These are phyloP conservation scores for Meleagris gallopavo DNA, from an alignment of 2,113 vertebrate genomes.

Conservation along the genomic window DNA sequence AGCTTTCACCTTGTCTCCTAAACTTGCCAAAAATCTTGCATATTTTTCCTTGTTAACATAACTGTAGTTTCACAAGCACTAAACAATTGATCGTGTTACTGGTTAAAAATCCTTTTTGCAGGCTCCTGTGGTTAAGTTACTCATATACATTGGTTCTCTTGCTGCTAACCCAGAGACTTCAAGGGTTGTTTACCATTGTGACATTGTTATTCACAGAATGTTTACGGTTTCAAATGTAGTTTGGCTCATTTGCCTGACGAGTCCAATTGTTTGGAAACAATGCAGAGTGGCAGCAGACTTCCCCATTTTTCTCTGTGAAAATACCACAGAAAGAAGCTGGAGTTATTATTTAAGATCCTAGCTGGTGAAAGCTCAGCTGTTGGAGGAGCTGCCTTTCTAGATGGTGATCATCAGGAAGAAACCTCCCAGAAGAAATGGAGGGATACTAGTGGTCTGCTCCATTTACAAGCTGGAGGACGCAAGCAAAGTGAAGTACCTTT, in stretches of 20 bases:
- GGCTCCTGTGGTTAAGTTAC: constrained; percentile 28
- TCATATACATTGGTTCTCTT: neutral
- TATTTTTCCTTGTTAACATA: constrained; percentile 14
- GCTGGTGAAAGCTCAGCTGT: constrained; percentile 25
- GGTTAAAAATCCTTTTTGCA: neutral
- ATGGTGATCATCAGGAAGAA: neutral
- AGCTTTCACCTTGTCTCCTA: constrained; percentile 54
- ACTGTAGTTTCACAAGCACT: constrained; percentile 1
- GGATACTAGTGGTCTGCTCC: neutral
- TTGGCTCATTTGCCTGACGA: constrained; percentile 24
- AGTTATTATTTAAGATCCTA: constrained; percentile 3
- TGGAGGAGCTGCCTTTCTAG: neutral
- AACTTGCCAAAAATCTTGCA: constrained; percentile 41
- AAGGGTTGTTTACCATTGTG: constrained; percentile 12
- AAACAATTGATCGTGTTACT: constrained; percentile 29
- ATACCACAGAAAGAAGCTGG: neutral
- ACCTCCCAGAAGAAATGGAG: neutral
- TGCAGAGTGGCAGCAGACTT: constrained; percentile 36
- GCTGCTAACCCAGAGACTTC: neutral
- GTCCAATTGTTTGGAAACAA: constrained; percentile 46
- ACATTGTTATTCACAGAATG: neutral
- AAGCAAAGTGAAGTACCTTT: neutral
- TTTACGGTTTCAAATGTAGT: constrained; percentile 32
- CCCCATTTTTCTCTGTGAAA: constrained; percentile 35
- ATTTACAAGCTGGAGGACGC: neutral